Percentiles rank a stretch among this genome's conserved stretches.
Evolutionary conservation across 2,113 vertebrate genomes (phyloP).

Genomic region (Sander vitreus): DNA sequence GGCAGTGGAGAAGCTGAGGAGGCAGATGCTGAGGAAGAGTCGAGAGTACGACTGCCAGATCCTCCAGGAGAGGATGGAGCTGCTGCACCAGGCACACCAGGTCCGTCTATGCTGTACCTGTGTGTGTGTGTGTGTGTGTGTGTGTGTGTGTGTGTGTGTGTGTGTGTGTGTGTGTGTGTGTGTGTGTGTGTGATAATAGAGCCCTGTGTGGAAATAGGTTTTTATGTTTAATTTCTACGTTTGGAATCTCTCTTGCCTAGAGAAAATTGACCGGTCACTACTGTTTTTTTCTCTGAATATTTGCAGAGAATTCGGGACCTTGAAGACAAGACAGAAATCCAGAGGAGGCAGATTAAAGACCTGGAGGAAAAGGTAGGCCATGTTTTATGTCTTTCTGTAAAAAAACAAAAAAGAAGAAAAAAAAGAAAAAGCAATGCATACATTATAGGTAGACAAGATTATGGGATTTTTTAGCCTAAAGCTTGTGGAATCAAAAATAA

Average conservation of each 20-base stretch:
- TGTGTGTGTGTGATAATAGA: neutral
- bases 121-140: neutral
- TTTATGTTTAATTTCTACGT: neutral
- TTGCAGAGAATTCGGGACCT: constrained; percentile 97
- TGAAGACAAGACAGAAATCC: constrained; percentile 98
- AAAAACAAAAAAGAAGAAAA: neutral
- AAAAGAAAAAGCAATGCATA: neutral
- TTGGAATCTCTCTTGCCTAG: neutral
- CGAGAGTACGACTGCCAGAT: constrained; percentile 98
- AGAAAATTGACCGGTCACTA: neutral
- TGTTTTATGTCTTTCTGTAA: neutral
- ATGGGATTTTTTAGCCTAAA: neutral
- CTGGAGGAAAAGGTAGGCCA: constrained; percentile 95
- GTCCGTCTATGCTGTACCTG: constrained; percentile 68
- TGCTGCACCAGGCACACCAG: constrained; percentile 98
- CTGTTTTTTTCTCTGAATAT: neutral
- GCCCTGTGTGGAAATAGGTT: neutral
- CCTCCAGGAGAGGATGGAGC: constrained; percentile 97
- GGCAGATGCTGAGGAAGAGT: constrained; percentile 98
- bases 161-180: no score
- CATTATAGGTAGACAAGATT: neutral
- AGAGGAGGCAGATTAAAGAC: constrained; percentile 99
- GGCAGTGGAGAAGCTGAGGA: constrained; percentile 94
- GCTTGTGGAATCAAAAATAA: neutral
- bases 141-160: neutral